Evolutionary conservation across 1,140 invertebrate genomes (phyloP), one percentile per base, ranked within the genome.

Genomic region (Cepaea nemoralis): DNA sequence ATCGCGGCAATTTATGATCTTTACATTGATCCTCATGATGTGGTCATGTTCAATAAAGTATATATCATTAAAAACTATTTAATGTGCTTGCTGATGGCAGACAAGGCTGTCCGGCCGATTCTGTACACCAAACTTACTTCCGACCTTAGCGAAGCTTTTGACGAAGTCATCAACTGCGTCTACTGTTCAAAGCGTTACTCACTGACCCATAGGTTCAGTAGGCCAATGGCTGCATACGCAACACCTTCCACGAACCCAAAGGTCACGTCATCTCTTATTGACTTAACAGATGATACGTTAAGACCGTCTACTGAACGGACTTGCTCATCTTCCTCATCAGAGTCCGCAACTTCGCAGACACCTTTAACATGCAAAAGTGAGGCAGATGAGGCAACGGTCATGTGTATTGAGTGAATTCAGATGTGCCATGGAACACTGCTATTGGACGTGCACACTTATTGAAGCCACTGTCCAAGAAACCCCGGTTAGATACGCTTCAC

Each of bases 141-240:
- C 6, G 84, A 86, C 71, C 82, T 86, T 19, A 76, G 83, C 14
- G 80, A 85, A 19, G 80, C 82, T 35, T 86, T 86, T 42, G 85
- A 86, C 71, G 85, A 86, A 55, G 82, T 86, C n/a, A 83, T 86
- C 55, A 86, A 86, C 82, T 86, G 85, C 73, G 83, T 80, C 16
- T 80, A 59, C 78, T 79, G 77, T 35, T n/a, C 35, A 24, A 63
- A 27, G 16, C n/a, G 33, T 31, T 63, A 63, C 16, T 31, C 77
- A 10, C 24, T 67, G 31, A 63, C 42, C 39, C 24, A 39, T 16
- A 40, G 16, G 40, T 69, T 67, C 1, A 16, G 24, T 8, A 31
- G 40, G 22, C 37, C 40, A 6, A 16, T 24, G 31, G 19, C 33
- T 33, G 14, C 39, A 3, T 45, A 0, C 63, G 27, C 33, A 14